Evolutionary conservation across 1,140 invertebrate species (phyloP).

Genomic region (Pectinophora gossypiella): DNA sequence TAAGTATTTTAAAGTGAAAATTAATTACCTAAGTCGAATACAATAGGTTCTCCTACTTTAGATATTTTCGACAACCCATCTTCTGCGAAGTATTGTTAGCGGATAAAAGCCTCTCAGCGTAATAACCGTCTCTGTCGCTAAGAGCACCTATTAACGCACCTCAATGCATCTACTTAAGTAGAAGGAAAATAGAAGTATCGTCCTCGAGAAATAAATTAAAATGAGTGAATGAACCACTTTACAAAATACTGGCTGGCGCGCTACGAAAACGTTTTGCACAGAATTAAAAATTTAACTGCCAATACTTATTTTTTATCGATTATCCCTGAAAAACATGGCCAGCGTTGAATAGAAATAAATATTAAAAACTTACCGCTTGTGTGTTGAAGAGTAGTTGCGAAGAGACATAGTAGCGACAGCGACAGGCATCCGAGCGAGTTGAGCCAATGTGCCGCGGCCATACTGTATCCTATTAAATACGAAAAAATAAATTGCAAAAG

Average conservation of each 20-base stretch:
- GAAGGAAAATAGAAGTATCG: background rate
- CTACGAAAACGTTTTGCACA: background rate
- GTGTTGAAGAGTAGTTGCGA: constrained; percentile 79
- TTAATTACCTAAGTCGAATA: no score
- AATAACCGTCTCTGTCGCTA: background rate
- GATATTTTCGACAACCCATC: no score
- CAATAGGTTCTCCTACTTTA: no score
- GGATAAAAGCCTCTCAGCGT: background rate
- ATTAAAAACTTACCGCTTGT: constrained; percentile 77
- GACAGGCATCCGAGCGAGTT: constrained; percentile 85
- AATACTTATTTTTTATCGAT: background rate
- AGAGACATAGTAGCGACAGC: constrained; percentile 82
- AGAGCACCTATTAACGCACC: background rate
- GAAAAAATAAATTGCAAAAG: constrained; percentile 8
- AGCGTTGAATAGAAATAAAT: no score
- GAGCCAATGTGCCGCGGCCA: constrained; percentile 88
- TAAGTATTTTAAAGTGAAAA: no score
- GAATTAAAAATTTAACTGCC: background rate
- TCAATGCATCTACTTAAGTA: background rate
- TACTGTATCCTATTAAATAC: constrained; percentile 81
- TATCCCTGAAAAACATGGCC: no score
- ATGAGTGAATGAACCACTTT: background rate
- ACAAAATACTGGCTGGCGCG: background rate
- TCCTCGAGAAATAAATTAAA: background rate
- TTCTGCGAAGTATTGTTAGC: no score